Evolutionary conservation across 2,113 vertebrate species (phyloP).

Genomic region (Arothron firmamentum): DNA sequence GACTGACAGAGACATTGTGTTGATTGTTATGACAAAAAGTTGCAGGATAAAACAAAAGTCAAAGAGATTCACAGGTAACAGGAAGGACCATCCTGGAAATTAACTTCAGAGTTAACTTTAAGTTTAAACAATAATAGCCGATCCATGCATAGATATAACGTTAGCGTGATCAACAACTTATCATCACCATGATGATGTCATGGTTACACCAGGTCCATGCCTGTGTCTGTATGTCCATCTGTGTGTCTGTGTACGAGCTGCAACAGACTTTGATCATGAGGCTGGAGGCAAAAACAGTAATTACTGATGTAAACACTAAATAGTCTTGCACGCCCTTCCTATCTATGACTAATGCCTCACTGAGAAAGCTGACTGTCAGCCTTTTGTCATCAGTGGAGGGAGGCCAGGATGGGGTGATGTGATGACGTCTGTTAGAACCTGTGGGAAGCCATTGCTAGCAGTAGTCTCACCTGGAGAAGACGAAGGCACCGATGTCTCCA

Average conservation of each 20-base stretch:
- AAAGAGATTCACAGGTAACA: not conserved
- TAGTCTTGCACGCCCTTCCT: slow-evolving; percentile 34
- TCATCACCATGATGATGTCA: slow-evolving; percentile 31
- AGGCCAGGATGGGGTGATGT: no score
- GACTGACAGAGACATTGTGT: slow-evolving; percentile 15
- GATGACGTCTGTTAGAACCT: no score
- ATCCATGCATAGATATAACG: no score
- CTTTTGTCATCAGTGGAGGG: slow-evolving; percentile 23
- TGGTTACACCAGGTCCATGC: slow-evolving; percentile 55
- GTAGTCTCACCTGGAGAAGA: no score
- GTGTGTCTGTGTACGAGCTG: slow-evolving; percentile 34
- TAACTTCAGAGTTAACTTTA: no score
- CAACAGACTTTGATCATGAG: slow-evolving; percentile 75
- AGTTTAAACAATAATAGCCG: no score
- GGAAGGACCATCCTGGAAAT: slow-evolving; percentile 8
- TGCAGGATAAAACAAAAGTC: not conserved
- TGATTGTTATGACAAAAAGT: slow-evolving; percentile 10
- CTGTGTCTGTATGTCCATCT: slow-evolving; percentile 1
- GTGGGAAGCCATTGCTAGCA: no score
- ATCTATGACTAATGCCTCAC: slow-evolving; percentile 46
- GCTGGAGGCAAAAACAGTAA: slow-evolving; percentile 72
- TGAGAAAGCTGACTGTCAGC: slow-evolving; percentile 46
- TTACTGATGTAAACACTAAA: slow-evolving; percentile 68
- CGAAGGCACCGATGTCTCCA: no score
- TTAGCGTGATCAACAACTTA: slow-evolving; percentile 34